Base-by-base conservation (phyloP, 2,797 vertebrate species). In the Telmatherina bonti region DNA sequence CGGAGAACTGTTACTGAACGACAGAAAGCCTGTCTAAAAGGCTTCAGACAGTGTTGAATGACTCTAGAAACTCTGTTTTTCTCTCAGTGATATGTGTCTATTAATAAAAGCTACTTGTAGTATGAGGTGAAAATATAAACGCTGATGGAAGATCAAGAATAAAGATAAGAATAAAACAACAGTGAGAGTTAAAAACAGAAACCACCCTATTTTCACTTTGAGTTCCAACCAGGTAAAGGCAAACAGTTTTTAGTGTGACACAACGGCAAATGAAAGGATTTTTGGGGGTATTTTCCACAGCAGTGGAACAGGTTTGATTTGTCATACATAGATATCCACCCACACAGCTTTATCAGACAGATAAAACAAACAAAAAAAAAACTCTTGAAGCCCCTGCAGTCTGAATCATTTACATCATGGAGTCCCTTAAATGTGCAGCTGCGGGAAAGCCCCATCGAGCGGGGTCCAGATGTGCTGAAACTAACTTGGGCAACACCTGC, bases 221-320 rank as follows among this genome's bases (percentile, higher is more conserved):
- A 60, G 41, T 67, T 73, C 74, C 71, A 62, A 55, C 47, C 45
- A 47, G 72, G 54, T 62, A 69, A 79, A 85, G 83, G 89, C 36
- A 38, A 38, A n/a, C 36, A 64, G 24, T 75, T 85, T 88, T 85
- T 73, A 81, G 71, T 66, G 72, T 72, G 76, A 65, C 69, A 79
- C 26, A 52, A 22, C 61, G 83, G 78, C 74, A 78, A 83, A 86
- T 70, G 49, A 73, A 69, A 89, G 68, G 67, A 68, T 31, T 6
- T 64, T n/a, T 59, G 49, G 76, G 73, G 90, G 89, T 87, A 88
- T 85, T 94, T 94, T 94, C 93, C 91, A 87, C 82, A 4, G 68
- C 66, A 80, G 85, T 81, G 82, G 82, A 84, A 82, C 74, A 77
- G 29, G 57, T 54, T 11, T 27, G 52, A 35, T 47, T 15, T 58